phyloP scores from a whole-genome alignment of 2,797 vertebrate species.

The Phaenicophaeus curvirostris region DNA sequence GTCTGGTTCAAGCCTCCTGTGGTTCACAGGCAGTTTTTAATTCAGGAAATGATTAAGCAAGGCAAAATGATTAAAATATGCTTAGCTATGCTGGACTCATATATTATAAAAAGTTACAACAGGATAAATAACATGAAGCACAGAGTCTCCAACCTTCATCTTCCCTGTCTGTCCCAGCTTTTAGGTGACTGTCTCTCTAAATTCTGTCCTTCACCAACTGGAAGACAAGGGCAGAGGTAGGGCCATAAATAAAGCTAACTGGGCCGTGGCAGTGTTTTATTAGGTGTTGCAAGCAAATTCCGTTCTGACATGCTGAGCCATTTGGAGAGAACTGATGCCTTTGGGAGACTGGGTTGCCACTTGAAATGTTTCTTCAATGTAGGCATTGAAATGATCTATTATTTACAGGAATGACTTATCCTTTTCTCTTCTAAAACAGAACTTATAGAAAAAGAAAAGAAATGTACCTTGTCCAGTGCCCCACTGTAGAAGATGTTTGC shows the following conservation, averaged over 20 bases:
- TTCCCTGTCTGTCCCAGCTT: neutral
- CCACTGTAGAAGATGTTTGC: neutral
- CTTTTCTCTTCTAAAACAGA: neutral
- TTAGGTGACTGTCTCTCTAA: neutral
- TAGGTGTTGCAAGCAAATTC: neutral
- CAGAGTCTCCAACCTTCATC: neutral
- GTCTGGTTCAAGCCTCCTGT: neutral
- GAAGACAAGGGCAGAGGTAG: neutral
- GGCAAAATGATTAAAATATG: neutral
- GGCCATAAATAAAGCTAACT: neutral
- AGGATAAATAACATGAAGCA: neutral
- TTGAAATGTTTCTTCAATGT: neutral
- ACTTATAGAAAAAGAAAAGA: neutral
- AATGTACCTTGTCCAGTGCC: neutral
- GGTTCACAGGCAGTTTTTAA: neutral
- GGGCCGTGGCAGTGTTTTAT: neutral
- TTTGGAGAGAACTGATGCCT: neutral
- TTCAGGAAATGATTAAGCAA: neutral
- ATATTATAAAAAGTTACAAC: neutral
- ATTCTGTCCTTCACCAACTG: neutral
- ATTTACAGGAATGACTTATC: neutral
- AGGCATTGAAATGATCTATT: neutral
- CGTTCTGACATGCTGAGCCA: neutral
- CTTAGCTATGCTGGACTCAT: neutral
- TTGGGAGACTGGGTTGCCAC: neutral